These are phyloP conservation scores for Tetrax tetrax DNA, from an alignment of 2,113 vertebrate species.

Conservation along the genomic window DNA sequence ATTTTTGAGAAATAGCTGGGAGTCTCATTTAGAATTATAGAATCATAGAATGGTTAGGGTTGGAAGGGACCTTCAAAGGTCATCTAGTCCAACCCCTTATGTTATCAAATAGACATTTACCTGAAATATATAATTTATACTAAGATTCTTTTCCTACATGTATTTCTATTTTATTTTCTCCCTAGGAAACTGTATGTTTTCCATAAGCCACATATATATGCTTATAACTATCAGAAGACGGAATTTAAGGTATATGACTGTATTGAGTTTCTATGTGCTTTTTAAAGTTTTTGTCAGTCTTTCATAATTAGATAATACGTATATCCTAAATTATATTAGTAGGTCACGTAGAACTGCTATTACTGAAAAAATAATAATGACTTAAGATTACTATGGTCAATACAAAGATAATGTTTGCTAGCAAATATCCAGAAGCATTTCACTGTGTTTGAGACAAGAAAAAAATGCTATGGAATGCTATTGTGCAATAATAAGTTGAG, in stretches of 20 bases:
- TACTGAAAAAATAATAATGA: neutral
- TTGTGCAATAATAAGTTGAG: neutral
- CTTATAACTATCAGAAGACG: slow-evolving; percentile 76
- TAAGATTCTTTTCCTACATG: neutral
- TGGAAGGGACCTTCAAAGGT: too few species aligned
- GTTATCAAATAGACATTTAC: neutral
- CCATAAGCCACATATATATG: slow-evolving; percentile 81
- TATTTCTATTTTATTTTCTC: slow-evolving; percentile 38
- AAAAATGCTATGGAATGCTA: neutral
- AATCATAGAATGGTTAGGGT: too few species aligned
- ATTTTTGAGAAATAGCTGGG: neutral
- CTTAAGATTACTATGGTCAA: neutral
- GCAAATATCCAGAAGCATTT: neutral
- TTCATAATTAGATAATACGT: neutral
- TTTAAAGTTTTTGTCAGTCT: neutral
- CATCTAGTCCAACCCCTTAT: neutral
- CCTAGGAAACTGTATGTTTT: slow-evolving; percentile 84
- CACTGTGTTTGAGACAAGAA: neutral
- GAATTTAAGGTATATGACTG: slow-evolving; percentile 79
- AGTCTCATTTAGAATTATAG: neutral
- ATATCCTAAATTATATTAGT: neutral
- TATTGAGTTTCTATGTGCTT: neutral
- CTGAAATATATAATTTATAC: neutral
- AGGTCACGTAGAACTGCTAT: neutral
- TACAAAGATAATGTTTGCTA: neutral